These are phyloP conservation scores for Apoda limacodes DNA, from an alignment of 2,888 invertebrate species.

Conservation along the genomic window DNA sequence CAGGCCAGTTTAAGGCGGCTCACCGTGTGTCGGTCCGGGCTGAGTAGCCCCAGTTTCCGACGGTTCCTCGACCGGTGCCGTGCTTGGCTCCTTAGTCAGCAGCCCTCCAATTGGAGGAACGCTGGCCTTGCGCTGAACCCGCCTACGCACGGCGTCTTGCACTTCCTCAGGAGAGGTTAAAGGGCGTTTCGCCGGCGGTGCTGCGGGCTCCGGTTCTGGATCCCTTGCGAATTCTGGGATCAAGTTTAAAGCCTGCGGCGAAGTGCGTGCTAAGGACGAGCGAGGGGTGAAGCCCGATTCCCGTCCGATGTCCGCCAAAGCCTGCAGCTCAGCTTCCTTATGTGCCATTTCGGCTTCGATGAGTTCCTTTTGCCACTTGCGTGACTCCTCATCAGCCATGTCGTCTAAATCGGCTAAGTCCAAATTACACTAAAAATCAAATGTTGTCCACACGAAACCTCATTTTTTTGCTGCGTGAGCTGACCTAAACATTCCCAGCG, in stretches of 20 bases:
- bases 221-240: no score
- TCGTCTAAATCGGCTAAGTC: no score
- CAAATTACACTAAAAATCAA: no score
- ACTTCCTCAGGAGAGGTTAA: slow-evolving; percentile 5
- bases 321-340: slow-evolving; percentile 2
- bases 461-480: no score
- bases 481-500: no score
- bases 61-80: background rate
- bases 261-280: background rate
- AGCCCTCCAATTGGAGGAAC: background rate
- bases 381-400: background rate
- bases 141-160: slow-evolving; percentile 1
- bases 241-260: no score
- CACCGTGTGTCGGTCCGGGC: background rate
- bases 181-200: background rate
- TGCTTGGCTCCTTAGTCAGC: background rate
- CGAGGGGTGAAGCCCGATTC: slow-evolving; percentile 1
- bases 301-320: background rate
- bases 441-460: no score
- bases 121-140: background rate
- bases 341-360: background rate
- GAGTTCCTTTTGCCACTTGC: background rate
- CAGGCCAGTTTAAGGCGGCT: background rate
- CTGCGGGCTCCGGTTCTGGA: background rate
- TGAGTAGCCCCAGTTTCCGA: background rate